These are phyloP conservation scores for Chrysogorgia sp. DNA, from an alignment of 92 coral and sea anemone species.

Conservation along the genomic window DNA sequence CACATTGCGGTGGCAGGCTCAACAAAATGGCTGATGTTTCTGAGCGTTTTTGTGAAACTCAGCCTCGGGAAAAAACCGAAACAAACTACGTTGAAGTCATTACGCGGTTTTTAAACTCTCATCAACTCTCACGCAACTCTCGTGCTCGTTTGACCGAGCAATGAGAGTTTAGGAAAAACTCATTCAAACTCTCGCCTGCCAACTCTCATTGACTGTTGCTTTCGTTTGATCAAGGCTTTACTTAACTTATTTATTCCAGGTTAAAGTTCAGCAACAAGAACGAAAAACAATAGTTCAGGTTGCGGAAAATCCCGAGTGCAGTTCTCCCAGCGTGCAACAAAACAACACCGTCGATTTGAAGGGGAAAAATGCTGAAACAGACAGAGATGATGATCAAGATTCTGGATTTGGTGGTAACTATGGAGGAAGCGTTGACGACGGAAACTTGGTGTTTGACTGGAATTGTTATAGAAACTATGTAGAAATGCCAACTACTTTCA, in stretches of 20 bases:
- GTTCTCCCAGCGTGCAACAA: background rate
- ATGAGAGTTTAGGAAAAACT: too few relatives aligned
- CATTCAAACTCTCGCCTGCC: too few relatives aligned
- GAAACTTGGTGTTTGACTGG: slow-evolving; percentile 40
- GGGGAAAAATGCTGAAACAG: background rate
- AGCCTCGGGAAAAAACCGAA: too few relatives aligned
- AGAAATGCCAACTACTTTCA: background rate
- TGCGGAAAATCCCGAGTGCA: background rate
- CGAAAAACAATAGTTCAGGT: slow-evolving; percentile 1
- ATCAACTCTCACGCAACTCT: too few relatives aligned
- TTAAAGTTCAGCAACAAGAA: slow-evolving; percentile 12
- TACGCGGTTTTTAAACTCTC: too few relatives aligned
- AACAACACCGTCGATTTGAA: background rate
- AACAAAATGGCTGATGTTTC: too few relatives aligned
- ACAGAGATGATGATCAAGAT: slow-evolving; percentile 42
- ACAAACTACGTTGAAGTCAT: too few relatives aligned
- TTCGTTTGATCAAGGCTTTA: background rate
- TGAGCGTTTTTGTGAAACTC: too few relatives aligned
- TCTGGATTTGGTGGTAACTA: slow-evolving; percentile 42
- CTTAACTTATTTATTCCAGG: background rate
- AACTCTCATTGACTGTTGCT: too few relatives aligned
- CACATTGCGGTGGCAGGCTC: too few relatives aligned
- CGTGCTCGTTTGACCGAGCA: too few relatives aligned
- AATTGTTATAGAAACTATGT: slow-evolving; percentile 28
- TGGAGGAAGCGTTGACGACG: slow-evolving; percentile 37